Base-by-base conservation (phyloP, 1,140 invertebrate genomes). In the Drosophila serrata region DNA sequence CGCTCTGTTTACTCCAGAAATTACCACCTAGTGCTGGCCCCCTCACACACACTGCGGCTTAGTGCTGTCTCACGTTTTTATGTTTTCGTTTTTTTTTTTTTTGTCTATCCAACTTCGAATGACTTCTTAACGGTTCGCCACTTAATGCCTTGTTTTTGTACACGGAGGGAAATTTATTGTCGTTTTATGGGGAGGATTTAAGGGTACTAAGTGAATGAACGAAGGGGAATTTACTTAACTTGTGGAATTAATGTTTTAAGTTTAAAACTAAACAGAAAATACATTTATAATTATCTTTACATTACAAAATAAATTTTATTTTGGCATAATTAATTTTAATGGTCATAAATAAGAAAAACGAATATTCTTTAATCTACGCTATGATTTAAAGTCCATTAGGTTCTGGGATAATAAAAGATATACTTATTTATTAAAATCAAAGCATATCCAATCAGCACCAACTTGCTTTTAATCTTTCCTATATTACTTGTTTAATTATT, bases 81-180 rank as follows among this genome's bases (percentile, higher is more conserved):
- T 80, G 57, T 79, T 64, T 13, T n/a, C 12, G n/a, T n/a, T n/a
- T n/a, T 39, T 17, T 51, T 65, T 58, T 46, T 31, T 61, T 39
- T 58, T 22, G 53, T 51, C 67, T 73, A 37, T 13, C 69, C 81
- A 72, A 72, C 68, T 49, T 72, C 57, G 68, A 85, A 84, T 81
- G 84, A 84, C 84, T 87, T 87, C 80, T 88, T 88, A 88, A 88
- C 84, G 84, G 84, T 88, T 78, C 77, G 77, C 85, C 77, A 90
- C 85, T 90, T 88, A 88, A 88, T 84, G 74, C 84, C 69, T 74
- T 43, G 74, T 31, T 77, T 85, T 84, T 82, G 17, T 75, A 67
- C 65, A 67, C 65, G 6, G 35, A 22, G 22, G 37, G 19, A 63
- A 63, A 31, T 15, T 22, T 22, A 22, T 22, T 19, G 31, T 1